Base-by-base conservation (phyloP, 2,888 invertebrate genomes). In the Parnassius glacialis region DNA sequence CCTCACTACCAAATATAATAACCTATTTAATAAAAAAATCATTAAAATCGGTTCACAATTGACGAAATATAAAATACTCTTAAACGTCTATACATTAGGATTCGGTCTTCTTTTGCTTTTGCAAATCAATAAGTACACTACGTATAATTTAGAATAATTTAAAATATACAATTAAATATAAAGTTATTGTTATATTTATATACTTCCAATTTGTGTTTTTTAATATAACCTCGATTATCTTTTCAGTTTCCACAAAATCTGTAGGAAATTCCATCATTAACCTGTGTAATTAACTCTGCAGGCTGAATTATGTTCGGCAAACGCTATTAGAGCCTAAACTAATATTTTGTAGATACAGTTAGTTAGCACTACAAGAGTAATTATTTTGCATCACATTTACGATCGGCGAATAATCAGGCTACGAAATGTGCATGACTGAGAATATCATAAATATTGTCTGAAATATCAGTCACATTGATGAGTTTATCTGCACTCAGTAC, bases 331-430 rank as follows among this genome's bases (percentile, higher is more conserved):
- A 9, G 12, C 16, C 10, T 58, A 42, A 43, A 52, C 56, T 61
- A 66, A 64, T 64, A 65, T 63, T 44, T 61, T 61, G 61, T 55
- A 55, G 51, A 65, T 64, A 53, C n/a, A 54, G 57, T 42, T 48
- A 13, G 48, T 9, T 20, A 16, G 34, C 11, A 34, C 10, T 42
- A 13, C 42, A 34, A 68, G 59, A 64, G 64, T 66, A 69, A 70
- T 70, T 70, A 72, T 72, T 73, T 74, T 67, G 64, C 69, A 70
- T 69, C 66, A 66, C 66, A 68, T 69, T 56, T 61, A 53, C 57
- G 13, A 63, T 61, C 52, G 59, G 51, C 9, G 56, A 45, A 43
- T 52, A 44, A 47, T 10, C 55, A 9, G 52, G 43, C 58, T 52
- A 48, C 20, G 34, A 44, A 43, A 52, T 50, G 25, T 12, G 13